These are phyloP conservation scores for Proteles cristata DNA, from an alignment of 2,113 vertebrate species.

Conservation along the genomic window DNA sequence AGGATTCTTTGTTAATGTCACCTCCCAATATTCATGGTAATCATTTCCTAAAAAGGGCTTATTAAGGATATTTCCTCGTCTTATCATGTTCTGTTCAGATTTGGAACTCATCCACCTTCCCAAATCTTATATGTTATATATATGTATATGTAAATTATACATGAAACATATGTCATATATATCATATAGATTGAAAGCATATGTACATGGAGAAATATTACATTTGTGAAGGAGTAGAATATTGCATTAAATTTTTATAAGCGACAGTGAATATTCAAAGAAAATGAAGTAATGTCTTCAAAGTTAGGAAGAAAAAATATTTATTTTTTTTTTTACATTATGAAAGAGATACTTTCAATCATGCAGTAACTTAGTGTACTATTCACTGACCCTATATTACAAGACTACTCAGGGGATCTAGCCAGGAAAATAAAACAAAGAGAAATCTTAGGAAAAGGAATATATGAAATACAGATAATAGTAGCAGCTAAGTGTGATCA, in stretches of 20 bases:
- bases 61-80: background rate
- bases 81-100: background rate
- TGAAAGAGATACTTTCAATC: background rate
- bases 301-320: background rate
- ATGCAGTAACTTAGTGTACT: background rate
- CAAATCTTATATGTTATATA: background rate
- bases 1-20: background rate
- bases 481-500: too few species aligned
- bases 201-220: background rate
- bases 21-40: background rate
- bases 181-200: background rate
- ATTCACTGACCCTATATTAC: background rate
- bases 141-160: background rate
- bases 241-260: background rate
- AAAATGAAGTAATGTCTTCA: slow-evolving; percentile 13
- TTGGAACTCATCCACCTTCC: background rate
- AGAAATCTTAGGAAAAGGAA: background rate
- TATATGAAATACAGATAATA: background rate
- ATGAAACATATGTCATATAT: background rate
- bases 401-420: background rate
- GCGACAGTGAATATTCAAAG: background rate
- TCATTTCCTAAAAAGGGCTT: background rate
- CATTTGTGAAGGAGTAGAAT: background rate
- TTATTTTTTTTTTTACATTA: background rate
- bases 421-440: background rate